A percentile compares a stretch with the other conserved stretches of the same genome.
phyloP scores from a whole-genome alignment of 2,888 invertebrate species.

The Rhabditoides inermis region DNA sequence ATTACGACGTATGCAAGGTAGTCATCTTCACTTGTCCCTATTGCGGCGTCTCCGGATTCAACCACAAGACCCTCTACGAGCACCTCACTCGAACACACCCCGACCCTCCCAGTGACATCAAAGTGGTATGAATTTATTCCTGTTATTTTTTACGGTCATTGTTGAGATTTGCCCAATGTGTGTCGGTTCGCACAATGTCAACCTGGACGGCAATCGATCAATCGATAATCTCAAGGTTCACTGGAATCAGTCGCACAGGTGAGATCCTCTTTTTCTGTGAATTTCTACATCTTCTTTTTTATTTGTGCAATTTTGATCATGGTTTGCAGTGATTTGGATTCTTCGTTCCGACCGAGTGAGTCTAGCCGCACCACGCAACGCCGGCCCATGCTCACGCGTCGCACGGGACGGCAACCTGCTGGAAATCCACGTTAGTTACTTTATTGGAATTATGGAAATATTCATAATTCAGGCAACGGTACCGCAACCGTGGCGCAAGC shows the following conservation, averaged over 20 bases:
- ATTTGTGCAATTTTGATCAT: too few relatives aligned
- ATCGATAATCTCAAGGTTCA: constrained; percentile 96
- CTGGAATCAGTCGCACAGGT: constrained; percentile 76
- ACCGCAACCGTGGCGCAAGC: background rate
- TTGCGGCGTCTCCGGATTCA: constrained; percentile 91
- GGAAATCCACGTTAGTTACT: too few relatives aligned
- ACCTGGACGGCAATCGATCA: constrained; percentile 76
- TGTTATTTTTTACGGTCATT: background rate
- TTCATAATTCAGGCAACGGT: background rate
- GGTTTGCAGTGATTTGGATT: constrained; percentile 7
- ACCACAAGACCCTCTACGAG: constrained; percentile 74
- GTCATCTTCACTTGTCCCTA: constrained; percentile 88
- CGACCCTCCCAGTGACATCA: constrained; percentile 77
- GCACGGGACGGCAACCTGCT: constrained; percentile 10
- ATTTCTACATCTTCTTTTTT: too few relatives aligned
- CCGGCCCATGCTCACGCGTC: constrained; percentile 20
- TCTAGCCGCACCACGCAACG: constrained; percentile 8
- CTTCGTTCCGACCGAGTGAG: constrained; percentile 8
- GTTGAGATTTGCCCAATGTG: constrained; percentile 87
- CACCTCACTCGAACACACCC: constrained; percentile 72
- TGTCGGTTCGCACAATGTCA: constrained; percentile 88
- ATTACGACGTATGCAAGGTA: constrained; percentile 72
- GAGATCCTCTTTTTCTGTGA: too few relatives aligned
- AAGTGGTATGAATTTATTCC: constrained; percentile 42
- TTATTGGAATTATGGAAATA: background rate